These are phyloP conservation scores for Eueides isabella DNA, from an alignment of 1,140 invertebrate species.

Conservation along the genomic window DNA sequence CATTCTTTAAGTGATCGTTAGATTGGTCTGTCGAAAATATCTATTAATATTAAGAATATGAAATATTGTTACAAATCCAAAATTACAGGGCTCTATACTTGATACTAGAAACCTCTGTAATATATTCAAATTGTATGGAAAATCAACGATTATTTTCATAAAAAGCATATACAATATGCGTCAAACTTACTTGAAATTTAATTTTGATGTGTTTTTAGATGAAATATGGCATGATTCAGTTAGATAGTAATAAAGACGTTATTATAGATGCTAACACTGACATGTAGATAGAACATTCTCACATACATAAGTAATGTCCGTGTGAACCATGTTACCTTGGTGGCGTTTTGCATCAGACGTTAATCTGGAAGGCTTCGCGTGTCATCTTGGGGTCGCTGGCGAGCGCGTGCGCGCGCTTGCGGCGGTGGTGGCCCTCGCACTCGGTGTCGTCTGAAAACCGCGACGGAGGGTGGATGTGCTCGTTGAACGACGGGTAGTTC, in stretches of 20 bases:
- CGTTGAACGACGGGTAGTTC: constrained; percentile 88
- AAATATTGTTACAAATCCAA: constrained; percentile 4
- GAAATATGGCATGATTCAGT: background rate
- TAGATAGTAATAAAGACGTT: background rate
- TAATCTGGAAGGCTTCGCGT: constrained; percentile 87
- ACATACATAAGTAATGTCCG: background rate
- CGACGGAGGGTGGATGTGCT: constrained; percentile 88
- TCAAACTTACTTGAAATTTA: background rate
- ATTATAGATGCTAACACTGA: background rate
- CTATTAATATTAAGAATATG: background rate
- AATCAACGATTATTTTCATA: background rate
- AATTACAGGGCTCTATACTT: background rate
- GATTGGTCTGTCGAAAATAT: background rate
- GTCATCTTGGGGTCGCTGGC: constrained; percentile 81
- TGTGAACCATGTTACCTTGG: background rate
- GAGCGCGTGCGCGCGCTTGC: constrained; percentile 76
- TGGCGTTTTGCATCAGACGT: constrained; percentile 78
- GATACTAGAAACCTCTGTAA: background rate
- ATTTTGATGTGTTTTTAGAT: background rate
- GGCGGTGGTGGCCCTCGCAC: constrained; percentile 77
- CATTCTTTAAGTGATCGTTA: background rate
- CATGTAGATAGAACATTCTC: background rate
- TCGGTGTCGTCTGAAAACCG: constrained; percentile 88
- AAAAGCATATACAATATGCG: background rate
- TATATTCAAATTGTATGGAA: background rate